Base-by-base conservation (phyloP, 2,888 invertebrate species). In the Amiota minor region DNA sequence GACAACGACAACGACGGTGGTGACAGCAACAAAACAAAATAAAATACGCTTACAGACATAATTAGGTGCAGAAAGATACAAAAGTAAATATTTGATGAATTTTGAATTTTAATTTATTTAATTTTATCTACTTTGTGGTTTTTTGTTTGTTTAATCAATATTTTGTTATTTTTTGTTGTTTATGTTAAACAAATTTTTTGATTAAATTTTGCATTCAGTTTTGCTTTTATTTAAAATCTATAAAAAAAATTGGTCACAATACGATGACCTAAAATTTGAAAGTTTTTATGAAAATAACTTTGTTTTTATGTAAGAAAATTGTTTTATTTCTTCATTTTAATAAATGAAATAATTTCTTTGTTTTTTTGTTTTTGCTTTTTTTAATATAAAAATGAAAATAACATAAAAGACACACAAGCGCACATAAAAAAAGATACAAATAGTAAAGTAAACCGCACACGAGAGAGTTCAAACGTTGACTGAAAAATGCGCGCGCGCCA, bases 71-170 rank as follows among this genome's bases (percentile, higher is more conserved):
- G 49, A 68, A 50, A 23, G 53, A 1, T 16, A 10, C n/a, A 53
- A 9, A 53, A 16, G 16, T n/a, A 53, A 16, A 53, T 16, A 53
- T 9, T 14, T 16, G 53, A 53, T 16, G 16, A 11, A 49, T 47
- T 46, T 47, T 49, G 62, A 18, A 35, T 45, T 62, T 45, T 14
- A 2, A 18, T 12, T 47, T 68, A 12, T 50, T 68, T 23, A 14
- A 14, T 68, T 16, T 50, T 16, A 12, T n/a, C 4, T 50, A n/a
- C 12, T n/a, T 46, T 68, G 53, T n/a, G 20, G 0, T 67, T 67
- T 67, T 12, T 67, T 50, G 11, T 20, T 67, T n/a, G 50, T 67
- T 67, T 49, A 82, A 80, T 80, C 81, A 80, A 83, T 82, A 77
- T 78, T 75, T 76, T 82, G 12, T n/a, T n/a, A n/a, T n/a, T n/a